Base-by-base conservation (phyloP, 2,797 vertebrate genomes). In the Parauchenoglanis punctatus region DNA sequence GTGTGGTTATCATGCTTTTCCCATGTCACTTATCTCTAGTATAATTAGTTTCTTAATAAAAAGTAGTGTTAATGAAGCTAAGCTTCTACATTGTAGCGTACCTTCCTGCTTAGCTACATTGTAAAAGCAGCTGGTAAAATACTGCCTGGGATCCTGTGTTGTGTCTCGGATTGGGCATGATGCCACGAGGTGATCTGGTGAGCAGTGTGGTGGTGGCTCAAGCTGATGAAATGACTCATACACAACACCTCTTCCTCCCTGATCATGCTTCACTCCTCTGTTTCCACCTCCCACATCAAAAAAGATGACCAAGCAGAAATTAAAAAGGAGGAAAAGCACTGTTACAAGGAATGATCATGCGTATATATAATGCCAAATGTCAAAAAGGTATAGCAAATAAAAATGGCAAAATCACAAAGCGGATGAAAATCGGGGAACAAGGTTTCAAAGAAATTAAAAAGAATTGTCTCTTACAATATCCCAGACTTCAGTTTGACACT, bases 201-300 rank as follows among this genome's bases (percentile, higher is more conserved):
- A 68, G 81, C n/a, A 54, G 63, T 25, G 63, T 12, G 8, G 63
- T 12, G 8, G 81, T 68, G 81, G 81, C 81, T 52, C 15, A 52
- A 67, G 63, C 81, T 83, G 81, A 83, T 83, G n/a, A 83, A 83
- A 68, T 83, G 81, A 83, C 81, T 83, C 63, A 28, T 58, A 18
- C 56, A 15, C 70, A 61, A 67, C 80, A 61, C 73, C 72, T 83
- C 81, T 68, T 83, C 61, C 63, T 35, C 63, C 28, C 63, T 68
- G 49, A 68, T 83, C 81, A 83, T 68, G 81, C 65, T 68, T 68
- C 81, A 83, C 81, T 68, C 81, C 81, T 83, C 81, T 68, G n/a
- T 83, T 83, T 83, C 23, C 46, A 83, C 46, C 81, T 68, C 63
- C 46, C 65, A 83, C 81, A 68, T 68, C 65, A 7, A 67, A 82